Evolutionary conservation across 1,140 invertebrate species (phyloP).

Genomic region (Drosophila ironensis): DNA sequence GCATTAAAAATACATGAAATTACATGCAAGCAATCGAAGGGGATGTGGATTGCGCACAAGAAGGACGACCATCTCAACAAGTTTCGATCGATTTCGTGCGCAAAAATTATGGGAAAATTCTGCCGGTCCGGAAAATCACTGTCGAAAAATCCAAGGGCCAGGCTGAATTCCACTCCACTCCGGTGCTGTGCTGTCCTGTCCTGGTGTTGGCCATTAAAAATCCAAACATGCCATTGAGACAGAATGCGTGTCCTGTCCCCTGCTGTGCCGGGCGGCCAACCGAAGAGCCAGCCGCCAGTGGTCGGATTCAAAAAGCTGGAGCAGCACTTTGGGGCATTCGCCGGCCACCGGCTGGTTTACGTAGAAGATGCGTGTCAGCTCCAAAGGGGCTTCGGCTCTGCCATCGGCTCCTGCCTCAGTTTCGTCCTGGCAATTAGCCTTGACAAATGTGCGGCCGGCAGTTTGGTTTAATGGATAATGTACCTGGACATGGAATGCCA

Average conservation of each 20-base stretch:
- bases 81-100: constrained; percentile 42
- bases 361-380: constrained; percentile 56
- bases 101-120: constrained; percentile 42
- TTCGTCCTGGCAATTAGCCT: constrained; percentile 63
- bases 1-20: constrained; percentile 70
- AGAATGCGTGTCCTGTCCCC: constrained; percentile 32
- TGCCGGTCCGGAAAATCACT: constrained; percentile 26
- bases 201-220: constrained; percentile 57
- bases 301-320: constrained; percentile 6
- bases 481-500: constrained; percentile 47
- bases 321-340: constrained; percentile 29
- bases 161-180: neutral
- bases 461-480: constrained; percentile 70
- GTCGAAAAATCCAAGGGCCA: constrained; percentile 17
- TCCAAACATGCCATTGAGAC: constrained; percentile 55
- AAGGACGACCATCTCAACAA: constrained; percentile 43
- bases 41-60: neutral
- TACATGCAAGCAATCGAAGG: constrained; percentile 46
- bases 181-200: neutral
- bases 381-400: constrained; percentile 44
- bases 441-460: constrained; percentile 68
- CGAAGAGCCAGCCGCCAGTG: constrained; percentile 51
- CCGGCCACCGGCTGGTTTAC: constrained; percentile 12
- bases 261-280: constrained; percentile 33
- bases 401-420: neutral